Base-by-base conservation (phyloP, 2,113 vertebrate species). In the Taxidea taxus region DNA sequence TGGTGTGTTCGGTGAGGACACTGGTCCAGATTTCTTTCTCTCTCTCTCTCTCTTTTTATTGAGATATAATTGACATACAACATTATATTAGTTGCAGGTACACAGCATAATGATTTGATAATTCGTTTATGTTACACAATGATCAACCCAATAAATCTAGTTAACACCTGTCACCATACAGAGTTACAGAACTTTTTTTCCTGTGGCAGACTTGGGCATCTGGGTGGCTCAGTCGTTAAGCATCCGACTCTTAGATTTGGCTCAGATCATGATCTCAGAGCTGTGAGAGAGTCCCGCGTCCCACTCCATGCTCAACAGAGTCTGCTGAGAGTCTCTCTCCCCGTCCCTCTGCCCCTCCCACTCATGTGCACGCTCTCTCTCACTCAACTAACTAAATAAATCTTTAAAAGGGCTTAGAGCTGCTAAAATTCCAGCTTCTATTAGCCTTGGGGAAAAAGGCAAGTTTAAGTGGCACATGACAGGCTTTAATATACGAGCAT, bases 231-330 rank as follows among this genome's bases (percentile, higher is more conserved):
- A 21, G 18, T 20, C 3, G 8, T 68, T n/a, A 68, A n/a, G 34
- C 2, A 1, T 68, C 34, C 10, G 64, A 37, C 34, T 68, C 34
- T 37, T 68, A 34, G 16, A 37, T 68, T 68, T 9, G 34, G 66
- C 34, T 37, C 34, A 37, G 66, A 7, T 68, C 7, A 20, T 68
- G 34, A 68, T 37, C 66, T 68, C 16, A 68, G 34, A n/a, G 34
- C 18, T 4, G 34, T 68, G n/a, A 68, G 66, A 18, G 4, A 37
- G 34, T 18, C 34, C 34, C 8, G 1, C 0, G 16, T 21, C 34
- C 4, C 7, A 8, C 34, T n/a, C 34, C 2, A 8, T 1, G 7
- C 34, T 68, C 66, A 37, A 4, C 7, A 68, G 31, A n/a, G 66
- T 20, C 66, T 37, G 66, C 66, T 37, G 66, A 68, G 34, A 9